Conservation (phyloP, 2,888 invertebrate species). For the Drosophila trichaetosa region DNA sequence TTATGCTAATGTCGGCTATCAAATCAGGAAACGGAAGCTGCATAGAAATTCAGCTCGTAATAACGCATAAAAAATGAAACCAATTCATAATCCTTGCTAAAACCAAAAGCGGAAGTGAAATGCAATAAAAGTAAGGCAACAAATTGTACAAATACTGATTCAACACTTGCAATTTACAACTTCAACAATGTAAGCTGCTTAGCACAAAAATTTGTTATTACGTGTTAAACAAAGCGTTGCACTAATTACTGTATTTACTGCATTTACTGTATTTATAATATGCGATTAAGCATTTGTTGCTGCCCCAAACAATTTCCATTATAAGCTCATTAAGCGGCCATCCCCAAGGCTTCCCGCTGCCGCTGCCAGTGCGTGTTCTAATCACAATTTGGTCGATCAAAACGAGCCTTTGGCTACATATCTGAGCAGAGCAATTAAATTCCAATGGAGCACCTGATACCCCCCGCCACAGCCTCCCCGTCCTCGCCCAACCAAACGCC, state of each 20-base stretch:
- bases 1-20: background rate
- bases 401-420: conserved; percentile 36
- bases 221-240: conserved; percentile 8
- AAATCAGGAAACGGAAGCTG: background rate
- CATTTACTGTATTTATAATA: conserved; percentile 28
- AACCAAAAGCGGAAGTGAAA: background rate
- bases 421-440: conserved; percentile 41
- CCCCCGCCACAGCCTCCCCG: background rate
- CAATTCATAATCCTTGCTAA: background rate
- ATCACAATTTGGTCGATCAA: conserved; percentile 49
- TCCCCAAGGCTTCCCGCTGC: conserved; percentile 29
- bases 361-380: conserved; percentile 18
- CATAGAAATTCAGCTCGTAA: background rate
- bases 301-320: conserved; percentile 54
- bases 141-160: background rate
- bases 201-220: conserved; percentile 10
- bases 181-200: conserved; percentile 1
- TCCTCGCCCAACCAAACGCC: background rate
- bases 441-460: conserved; percentile 11
- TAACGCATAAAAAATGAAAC: background rate
- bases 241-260: conserved; percentile 25
- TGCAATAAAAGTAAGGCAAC: background rate
- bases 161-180: background rate
- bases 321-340: conserved; percentile 65
- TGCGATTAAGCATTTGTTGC: conserved; percentile 21